Base-by-base conservation (phyloP, 2,113 vertebrate genomes). In the Rhabdomys dilectus region DNA sequence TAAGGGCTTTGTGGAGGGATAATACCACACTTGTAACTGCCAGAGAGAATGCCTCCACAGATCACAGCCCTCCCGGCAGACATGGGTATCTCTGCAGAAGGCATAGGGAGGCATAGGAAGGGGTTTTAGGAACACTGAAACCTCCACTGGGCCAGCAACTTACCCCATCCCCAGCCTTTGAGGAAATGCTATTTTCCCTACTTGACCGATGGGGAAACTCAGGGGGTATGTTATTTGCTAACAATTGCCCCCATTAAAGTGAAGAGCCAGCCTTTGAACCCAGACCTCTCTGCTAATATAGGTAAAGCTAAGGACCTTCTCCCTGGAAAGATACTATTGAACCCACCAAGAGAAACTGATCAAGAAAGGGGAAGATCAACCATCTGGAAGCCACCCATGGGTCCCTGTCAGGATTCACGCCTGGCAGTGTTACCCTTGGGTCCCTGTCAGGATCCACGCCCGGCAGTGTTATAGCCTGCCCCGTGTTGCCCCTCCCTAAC, bases 1-100 rank as follows among this genome's bases (percentile, higher is more conserved):
- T 97, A 95, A 97, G 89, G 60, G 94, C 96, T 97, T 97, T 97
- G 96, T 94, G 93, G 81, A 93, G 51, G 80, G 96, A 97, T 97
- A 97, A 96, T 98, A 92, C 87, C 97, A 95, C 93, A n/a, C 96
- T 97, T 45, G 77, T 36, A 87, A 92, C 95, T 97, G 97, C 97
- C 97, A 96, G 87, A 88, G 75, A 51, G 84, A 96, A 95, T 96
- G 96, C 91, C 97, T 45, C 1, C 73, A 36, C 89, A 5, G 89
- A 53, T 51, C 90, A 12, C 62, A 21, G n/a, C 78, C 76, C 70
- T 76, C 78, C 93, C 77, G 72, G 89, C 72, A 77, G 87, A 76
- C 56, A 2, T 26, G 94, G 56, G 95, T 82, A 88, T 92, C 36
- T 31, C 36, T 31, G 70, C 60, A 51, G 51, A 51, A 51, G 51